Evolutionary conservation across 1,140 invertebrate species (phyloP).

Genomic region (Hycleus cichorii): DNA sequence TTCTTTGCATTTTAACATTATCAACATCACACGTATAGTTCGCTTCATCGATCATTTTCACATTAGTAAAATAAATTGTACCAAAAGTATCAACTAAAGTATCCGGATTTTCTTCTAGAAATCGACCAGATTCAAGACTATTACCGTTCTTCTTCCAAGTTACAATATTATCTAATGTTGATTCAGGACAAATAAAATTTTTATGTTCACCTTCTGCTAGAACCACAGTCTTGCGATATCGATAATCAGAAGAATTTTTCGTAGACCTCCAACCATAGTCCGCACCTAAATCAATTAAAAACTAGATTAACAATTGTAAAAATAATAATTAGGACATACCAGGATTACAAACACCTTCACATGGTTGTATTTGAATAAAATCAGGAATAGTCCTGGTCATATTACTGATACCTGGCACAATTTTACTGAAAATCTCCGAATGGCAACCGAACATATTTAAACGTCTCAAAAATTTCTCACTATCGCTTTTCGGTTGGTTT

Average conservation of each 20-base stretch:
- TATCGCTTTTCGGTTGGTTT: background rate
- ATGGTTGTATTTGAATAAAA: constrained; percentile 44
- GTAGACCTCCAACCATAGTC: constrained; percentile 39
- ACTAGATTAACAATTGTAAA: background rate
- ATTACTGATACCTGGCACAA: constrained; percentile 43
- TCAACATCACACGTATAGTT: constrained; percentile 51
- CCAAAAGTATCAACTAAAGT: constrained; percentile 49
- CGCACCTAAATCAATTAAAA: constrained; percentile 32
- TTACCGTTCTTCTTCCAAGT: constrained; percentile 45
- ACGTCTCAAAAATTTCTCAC: background rate
- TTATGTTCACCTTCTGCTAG: constrained; percentile 46
- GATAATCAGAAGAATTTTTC: constrained; percentile 40
- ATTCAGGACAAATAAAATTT: constrained; percentile 46
- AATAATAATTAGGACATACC: constrained; percentile 9
- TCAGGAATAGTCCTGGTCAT: constrained; percentile 44
- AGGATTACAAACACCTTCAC: constrained; percentile 39
- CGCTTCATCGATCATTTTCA: constrained; percentile 45
- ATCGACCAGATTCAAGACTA: constrained; percentile 39
- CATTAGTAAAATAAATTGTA: constrained; percentile 49
- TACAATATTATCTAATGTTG: constrained; percentile 40
- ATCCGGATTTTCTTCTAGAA: constrained; percentile 40
- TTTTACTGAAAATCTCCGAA: constrained; percentile 39
- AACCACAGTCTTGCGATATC: constrained; percentile 45
- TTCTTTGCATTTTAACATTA: constrained; percentile 45
- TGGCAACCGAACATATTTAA: constrained; percentile 31